A percentile compares a stretch with the other conserved stretches of the same genome.
phyloP scores from a whole-genome alignment of 2,888 invertebrate species.

The Ephialtes manifestator region DNA sequence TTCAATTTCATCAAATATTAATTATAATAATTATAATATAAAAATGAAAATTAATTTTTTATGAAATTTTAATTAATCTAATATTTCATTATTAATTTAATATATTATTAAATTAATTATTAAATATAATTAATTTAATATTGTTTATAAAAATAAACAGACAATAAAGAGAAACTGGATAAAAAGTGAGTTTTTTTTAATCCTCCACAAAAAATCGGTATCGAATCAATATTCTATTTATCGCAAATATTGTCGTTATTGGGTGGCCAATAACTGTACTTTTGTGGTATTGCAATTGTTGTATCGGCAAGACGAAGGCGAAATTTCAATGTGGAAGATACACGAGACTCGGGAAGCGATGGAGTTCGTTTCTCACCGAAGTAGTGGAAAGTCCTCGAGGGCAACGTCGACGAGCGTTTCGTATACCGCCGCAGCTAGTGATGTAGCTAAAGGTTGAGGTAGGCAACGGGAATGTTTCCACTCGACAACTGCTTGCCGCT shows the following conservation, averaged over 20 bases:
- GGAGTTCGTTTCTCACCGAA: background rate
- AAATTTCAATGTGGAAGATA: background rate
- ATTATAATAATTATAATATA: too few species aligned
- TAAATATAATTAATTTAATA: too few species aligned
- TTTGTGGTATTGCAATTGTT: background rate
- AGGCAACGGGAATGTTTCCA: conserved; percentile 5
- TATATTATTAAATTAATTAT: too few species aligned
- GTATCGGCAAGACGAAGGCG: background rate
- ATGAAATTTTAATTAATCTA: too few species aligned
- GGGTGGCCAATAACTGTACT: background rate
- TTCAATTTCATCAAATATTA: too few species aligned
- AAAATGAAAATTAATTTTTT: too few species aligned
- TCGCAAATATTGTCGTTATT: background rate
- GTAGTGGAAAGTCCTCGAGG: conserved; percentile 4
- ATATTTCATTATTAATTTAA: too few species aligned
- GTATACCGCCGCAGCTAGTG: background rate
- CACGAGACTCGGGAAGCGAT: background rate
- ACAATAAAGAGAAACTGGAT: background rate
- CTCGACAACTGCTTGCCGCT: conserved; percentile 13
- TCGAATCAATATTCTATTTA: background rate
- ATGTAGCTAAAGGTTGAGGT: conserved; percentile 11
- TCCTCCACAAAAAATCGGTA: background rate
- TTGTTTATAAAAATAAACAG: background rate
- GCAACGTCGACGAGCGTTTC: conserved; percentile 7
- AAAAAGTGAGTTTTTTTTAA: background rate